Evolutionary conservation across 1,140 invertebrate species (phyloP), one percentile per base, ranked within the genome.

Genomic region (Mya arenaria): DNA sequence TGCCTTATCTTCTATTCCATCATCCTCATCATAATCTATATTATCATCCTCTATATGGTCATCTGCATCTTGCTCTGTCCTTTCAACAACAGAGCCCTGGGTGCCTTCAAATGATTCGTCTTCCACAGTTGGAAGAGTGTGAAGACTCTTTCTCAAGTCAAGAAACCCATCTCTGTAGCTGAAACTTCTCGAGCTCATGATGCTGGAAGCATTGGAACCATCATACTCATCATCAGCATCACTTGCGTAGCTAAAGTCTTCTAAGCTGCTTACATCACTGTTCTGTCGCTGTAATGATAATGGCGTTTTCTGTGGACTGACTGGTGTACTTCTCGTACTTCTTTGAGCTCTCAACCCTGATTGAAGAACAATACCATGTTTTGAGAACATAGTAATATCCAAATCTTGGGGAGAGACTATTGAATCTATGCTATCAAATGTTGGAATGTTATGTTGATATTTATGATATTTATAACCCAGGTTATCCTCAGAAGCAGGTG

Each of bases 201-300:
- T 41, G 82, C 83, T 86, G 2, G 87, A 88, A 17, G 82, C 74
- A 62, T 79, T 84, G 13, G 85, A 86, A 19, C 66, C 72, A 30
- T 87, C 88, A 58, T 65, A 68, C 62, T 87, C 88, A 63, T 89
- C 88, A 81, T 88, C 87, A 34, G 87, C 87, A 82, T 88, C 87
- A 80, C 85, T 86, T 25, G 48, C 63, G 68, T 88, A 85, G 52
- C 84, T 86, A 13, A 73, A 63, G 3, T 83, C 77, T 28, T 73
- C 84, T 56, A 78, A 83, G 37, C 72, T 78, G 41, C 78, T 83
- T 36, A 44, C 37, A 48, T 71, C 72, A 63, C 73, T 77, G 6
- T 2, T 62, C 69, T 32, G 48, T 10, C 28, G 32, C 23, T 25
- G 79, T 19, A 71, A 60, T 48, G 73, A 69, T 30, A 41, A 17